A percentile compares a stretch with the other conserved stretches of the same genome.
Evolutionary conservation across 2,797 vertebrate species (phyloP).

Genomic region (Muscicapa striata): DNA sequence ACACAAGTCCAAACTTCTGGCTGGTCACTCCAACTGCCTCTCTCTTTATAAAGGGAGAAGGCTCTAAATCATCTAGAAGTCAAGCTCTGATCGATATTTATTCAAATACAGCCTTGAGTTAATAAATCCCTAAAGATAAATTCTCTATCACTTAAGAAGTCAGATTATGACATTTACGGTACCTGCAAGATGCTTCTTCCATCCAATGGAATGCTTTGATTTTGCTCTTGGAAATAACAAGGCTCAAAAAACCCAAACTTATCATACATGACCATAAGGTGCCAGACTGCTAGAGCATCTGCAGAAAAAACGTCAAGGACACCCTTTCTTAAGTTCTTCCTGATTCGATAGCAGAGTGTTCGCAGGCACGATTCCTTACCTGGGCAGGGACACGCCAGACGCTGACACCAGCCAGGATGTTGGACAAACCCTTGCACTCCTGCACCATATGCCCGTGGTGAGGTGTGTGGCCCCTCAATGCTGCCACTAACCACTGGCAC

Average conservation of each 20-base stretch:
- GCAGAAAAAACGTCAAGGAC: background rate
- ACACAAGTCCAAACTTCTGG: background rate
- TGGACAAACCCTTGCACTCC: background rate
- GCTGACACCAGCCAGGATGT: background rate
- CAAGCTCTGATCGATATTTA: background rate
- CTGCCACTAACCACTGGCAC: background rate
- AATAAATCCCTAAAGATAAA: background rate
- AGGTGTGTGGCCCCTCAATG: background rate
- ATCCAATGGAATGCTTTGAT: background rate
- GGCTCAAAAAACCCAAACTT: background rate
- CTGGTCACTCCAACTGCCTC: background rate
- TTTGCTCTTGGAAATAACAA: background rate
- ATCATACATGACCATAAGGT: accelerated
- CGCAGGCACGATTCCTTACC: background rate
- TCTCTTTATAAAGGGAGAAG: background rate
- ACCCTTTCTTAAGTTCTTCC: background rate
- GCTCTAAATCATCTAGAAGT: background rate
- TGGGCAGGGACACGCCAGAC: background rate
- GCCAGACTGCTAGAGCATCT: background rate
- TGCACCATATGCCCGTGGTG: background rate
- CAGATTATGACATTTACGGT: background rate
- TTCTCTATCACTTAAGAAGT: background rate
- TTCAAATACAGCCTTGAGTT: background rate
- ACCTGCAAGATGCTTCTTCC: background rate
- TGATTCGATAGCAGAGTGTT: background rate